A percentile compares a stretch with the other conserved stretches of the same genome.
phyloP scores from a whole-genome alignment of 2,888 invertebrate species.

The Dermolepida albohirtum region DNA sequence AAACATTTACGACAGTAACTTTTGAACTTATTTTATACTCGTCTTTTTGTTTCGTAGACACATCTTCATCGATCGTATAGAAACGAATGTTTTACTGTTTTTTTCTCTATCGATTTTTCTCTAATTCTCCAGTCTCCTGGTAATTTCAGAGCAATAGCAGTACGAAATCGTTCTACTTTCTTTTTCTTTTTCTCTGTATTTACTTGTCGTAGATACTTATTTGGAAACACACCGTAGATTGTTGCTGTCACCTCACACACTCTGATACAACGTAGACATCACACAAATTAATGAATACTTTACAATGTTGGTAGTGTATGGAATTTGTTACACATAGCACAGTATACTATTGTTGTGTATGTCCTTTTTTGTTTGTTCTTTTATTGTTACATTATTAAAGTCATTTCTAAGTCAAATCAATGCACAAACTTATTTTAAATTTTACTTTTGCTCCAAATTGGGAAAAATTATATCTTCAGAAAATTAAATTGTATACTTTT shows the following conservation, averaged over 20 bases:
- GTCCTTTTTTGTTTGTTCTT: slow-evolving; percentile 4
- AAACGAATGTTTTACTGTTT: too few relatives aligned
- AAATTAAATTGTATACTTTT: too few relatives aligned
- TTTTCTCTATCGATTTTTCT: slow-evolving; percentile 16
- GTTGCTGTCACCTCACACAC: slow-evolving; percentile 11
- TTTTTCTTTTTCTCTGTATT: not conserved
- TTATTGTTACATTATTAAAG: not conserved
- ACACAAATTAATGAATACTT: not conserved
- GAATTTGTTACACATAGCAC: slow-evolving; percentile 4
- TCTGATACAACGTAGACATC: not conserved
- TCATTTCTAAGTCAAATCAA: slow-evolving; percentile 4
- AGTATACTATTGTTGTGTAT: slow-evolving; percentile 4
- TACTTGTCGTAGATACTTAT: slow-evolving; percentile 15
- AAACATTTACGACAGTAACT: too few relatives aligned
- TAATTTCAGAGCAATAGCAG: slow-evolving; percentile 55
- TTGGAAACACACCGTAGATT: slow-evolving; percentile 23
- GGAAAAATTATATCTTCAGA: too few relatives aligned
- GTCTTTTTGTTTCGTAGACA: slow-evolving; percentile 39
- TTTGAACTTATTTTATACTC: slow-evolving; percentile 16
- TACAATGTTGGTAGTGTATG: slow-evolving; percentile 20
- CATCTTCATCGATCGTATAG: not conserved
- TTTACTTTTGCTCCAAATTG: too few relatives aligned
- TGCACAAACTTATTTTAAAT: not conserved
- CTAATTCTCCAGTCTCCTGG: not conserved
- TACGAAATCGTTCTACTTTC: slow-evolving; percentile 45